Conservation (phyloP, 1,140 invertebrate genomes). For the Macrocentrus cingulum region DNA sequence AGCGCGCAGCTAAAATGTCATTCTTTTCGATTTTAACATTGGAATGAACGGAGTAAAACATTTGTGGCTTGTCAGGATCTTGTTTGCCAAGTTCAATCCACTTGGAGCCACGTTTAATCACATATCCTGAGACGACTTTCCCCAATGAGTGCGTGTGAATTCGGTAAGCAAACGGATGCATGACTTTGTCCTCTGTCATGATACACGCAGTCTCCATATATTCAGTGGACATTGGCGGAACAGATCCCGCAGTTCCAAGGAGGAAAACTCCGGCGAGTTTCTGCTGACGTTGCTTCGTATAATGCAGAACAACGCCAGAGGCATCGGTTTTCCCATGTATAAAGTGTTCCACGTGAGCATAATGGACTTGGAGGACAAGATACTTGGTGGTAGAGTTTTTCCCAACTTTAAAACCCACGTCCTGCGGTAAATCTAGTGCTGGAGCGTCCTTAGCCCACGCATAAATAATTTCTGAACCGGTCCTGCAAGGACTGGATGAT, state of each 20-base stretch:
- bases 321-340: constrained; percentile 75
- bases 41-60: constrained; percentile 90
- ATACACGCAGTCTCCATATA: constrained; percentile 88
- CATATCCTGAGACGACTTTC: constrained; percentile 85
- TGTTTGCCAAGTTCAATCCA: constrained; percentile 89
- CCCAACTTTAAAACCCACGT: constrained; percentile 80
- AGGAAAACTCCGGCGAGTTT: constrained; percentile 87
- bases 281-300: constrained; percentile 69
- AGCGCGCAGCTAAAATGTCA: constrained; percentile 84
- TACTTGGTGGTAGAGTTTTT: constrained; percentile 73
- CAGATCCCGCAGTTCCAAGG: constrained; percentile 78
- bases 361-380: constrained; percentile 92
- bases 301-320: constrained; percentile 78
- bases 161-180: constrained; percentile 94
- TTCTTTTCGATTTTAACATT: constrained; percentile 64
- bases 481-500: constrained; percentile 68
- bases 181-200: constrained; percentile 77
- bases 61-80: constrained; percentile 89
- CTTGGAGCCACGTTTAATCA: constrained; percentile 67
- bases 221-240: constrained; percentile 71
- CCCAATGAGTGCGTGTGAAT: constrained; percentile 91
- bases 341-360: constrained; percentile 75
- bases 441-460: constrained; percentile 97
- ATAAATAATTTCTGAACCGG: constrained; percentile 84
- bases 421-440: constrained; percentile 77